Percentiles rank a stretch among this genome's conserved stretches.
phyloP scores from a whole-genome alignment of 2,113 vertebrate genomes.

The Rhinoderma darwinii region DNA sequence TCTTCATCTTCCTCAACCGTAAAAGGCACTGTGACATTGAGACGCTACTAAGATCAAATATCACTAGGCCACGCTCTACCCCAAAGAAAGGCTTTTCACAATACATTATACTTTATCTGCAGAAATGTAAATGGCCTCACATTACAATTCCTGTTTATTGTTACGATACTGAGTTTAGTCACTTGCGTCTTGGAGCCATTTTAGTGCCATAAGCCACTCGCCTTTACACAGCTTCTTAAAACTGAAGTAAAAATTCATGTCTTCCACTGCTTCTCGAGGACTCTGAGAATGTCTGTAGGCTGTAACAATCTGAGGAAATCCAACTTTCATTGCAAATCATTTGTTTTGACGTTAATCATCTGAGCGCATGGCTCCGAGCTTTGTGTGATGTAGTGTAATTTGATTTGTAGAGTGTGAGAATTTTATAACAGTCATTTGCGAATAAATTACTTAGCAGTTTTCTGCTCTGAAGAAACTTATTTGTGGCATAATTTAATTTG shows the following conservation, averaged over 20 bases:
- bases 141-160: slow-evolving; percentile 35
- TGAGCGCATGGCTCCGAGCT: slow-evolving; percentile 19
- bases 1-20: not conserved
- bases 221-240: slow-evolving; percentile 22
- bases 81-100: slow-evolving; percentile 29
- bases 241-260: slow-evolving; percentile 45
- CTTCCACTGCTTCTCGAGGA: slow-evolving; percentile 15
- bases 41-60: slow-evolving; percentile 9
- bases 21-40: slow-evolving; percentile 13
- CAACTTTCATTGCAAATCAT: slow-evolving; percentile 59
- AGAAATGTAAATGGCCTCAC: not conserved
- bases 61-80: slow-evolving; percentile 13
- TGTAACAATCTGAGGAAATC: slow-evolving; percentile 53
- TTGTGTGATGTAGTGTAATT: slow-evolving; percentile 51
- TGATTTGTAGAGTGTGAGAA: slow-evolving; percentile 65
- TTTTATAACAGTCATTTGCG: slow-evolving; percentile 67
- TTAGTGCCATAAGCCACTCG: slow-evolving; percentile 10
- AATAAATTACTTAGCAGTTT: slow-evolving; percentile 68
- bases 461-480: slow-evolving; percentile 74
- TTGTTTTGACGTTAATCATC: not conserved
- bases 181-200: not conserved
- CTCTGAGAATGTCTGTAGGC: slow-evolving; percentile 15
- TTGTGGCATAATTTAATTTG: slow-evolving; percentile 72
- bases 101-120: slow-evolving; percentile 23
- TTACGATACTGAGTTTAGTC: slow-evolving; percentile 4